These are phyloP conservation scores for Prionace glauca DNA, from an alignment of 2,797 vertebrate genomes.

Conservation along the genomic window DNA sequence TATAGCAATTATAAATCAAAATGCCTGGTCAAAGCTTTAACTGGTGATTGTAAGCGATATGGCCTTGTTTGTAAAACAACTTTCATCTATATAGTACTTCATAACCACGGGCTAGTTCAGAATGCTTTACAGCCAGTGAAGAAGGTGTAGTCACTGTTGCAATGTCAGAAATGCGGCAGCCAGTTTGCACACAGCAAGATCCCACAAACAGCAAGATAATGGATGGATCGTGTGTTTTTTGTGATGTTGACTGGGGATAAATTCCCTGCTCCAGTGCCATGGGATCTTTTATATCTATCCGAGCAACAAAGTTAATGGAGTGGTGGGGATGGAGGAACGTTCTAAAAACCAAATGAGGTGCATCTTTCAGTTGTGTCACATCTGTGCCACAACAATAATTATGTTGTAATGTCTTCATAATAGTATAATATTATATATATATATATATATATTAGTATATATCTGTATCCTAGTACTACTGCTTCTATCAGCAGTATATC, in stretches of 20 bases:
- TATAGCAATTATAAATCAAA: not conserved
- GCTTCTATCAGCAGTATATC: not conserved
- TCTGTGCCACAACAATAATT: not conserved
- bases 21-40: not conserved
- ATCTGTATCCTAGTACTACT: not conserved
- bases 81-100: not conserved
- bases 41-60: not conserved
- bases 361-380: not conserved
- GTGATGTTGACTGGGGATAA: too few species aligned
- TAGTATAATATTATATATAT: not conserved
- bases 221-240: too few species aligned
- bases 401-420: not conserved
- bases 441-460: too few species aligned
- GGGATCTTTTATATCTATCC: too few species aligned
- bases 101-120: too few species aligned
- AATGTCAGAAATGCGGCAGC: too few species aligned
- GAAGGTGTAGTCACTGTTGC: too few species aligned
- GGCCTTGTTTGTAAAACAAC: not conserved
- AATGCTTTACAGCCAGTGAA: too few species aligned
- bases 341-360: not conserved
- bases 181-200: too few species aligned
- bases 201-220: too few species aligned
- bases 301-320: not conserved
- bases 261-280: too few species aligned
- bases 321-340: too few species aligned